Percentiles rank a stretch among this genome's conserved stretches.
phyloP scores from a whole-genome alignment of 2,797 vertebrate species.

The Myotis findleyi region DNA sequence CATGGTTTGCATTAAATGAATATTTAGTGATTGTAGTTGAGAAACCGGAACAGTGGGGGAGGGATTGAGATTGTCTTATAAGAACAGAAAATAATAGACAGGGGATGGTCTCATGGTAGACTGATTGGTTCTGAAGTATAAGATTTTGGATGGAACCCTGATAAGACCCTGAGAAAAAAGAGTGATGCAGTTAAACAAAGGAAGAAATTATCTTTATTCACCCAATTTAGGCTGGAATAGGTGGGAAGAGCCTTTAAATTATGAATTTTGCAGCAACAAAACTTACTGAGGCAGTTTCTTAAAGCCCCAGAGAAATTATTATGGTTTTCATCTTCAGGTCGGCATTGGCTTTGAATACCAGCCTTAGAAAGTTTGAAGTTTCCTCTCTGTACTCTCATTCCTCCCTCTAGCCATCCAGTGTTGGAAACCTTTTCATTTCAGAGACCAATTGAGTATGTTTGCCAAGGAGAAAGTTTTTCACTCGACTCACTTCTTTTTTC shows the following conservation, averaged over 20 bases:
- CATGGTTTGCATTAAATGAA: constrained; percentile 52
- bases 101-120: not conserved
- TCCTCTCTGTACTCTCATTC: constrained; percentile 72
- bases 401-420: constrained; percentile 77
- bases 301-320: constrained; percentile 82
- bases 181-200: constrained; percentile 50
- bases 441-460: constrained; percentile 74
- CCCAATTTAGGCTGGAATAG: constrained; percentile 70
- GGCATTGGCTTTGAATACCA: constrained; percentile 77
- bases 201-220: constrained; percentile 71
- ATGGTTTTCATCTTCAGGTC: constrained; percentile 77
- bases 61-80: constrained; percentile 12
- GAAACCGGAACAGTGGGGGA: not conserved
- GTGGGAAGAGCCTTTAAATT: constrained; percentile 78
- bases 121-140: constrained; percentile 21
- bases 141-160: not conserved
- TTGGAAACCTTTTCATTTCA: constrained; percentile 81
- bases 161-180: constrained; percentile 18
- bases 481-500: constrained; percentile 66
- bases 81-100: constrained; percentile 34
- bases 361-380: constrained; percentile 74
- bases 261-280: constrained; percentile 80
- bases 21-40: constrained; percentile 42
- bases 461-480: constrained; percentile 79
- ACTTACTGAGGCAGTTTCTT: constrained; percentile 75